Percentiles rank a stretch among this genome's conserved stretches.
These are phyloP conservation scores for Lydus trimaculatus DNA, from an alignment of 2,888 invertebrate species.

Conservation along the genomic window DNA sequence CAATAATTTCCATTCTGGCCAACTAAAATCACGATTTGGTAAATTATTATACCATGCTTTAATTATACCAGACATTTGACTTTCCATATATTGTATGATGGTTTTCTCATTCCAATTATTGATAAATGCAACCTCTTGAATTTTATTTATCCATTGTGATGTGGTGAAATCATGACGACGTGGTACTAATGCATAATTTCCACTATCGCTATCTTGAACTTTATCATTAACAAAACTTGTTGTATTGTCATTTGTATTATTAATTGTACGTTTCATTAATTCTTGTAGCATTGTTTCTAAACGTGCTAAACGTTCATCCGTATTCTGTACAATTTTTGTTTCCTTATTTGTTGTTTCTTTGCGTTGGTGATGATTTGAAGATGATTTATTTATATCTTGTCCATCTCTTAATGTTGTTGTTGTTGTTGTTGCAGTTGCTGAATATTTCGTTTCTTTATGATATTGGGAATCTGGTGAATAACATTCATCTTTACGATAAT, in stretches of 20 bases:
- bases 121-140: conserved; percentile 43
- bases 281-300: conserved; percentile 46
- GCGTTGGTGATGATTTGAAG: conserved; percentile 11
- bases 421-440: neutral
- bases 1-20: conserved; percentile 48
- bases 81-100: conserved; percentile 41
- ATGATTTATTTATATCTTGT: conserved; percentile 28
- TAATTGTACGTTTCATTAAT: conserved; percentile 29
- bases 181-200: conserved; percentile 24
- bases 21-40: conserved; percentile 42
- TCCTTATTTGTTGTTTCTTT: neutral
- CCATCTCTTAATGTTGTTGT: conserved; percentile 6
- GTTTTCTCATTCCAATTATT: conserved; percentile 42
- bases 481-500: neutral
- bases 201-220: neutral
- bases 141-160: conserved; percentile 47
- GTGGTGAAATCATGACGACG: conserved; percentile 42
- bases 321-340: neutral
- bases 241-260: neutral
- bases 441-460: neutral
- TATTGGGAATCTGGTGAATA: neutral
- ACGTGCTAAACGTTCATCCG: conserved; percentile 39
- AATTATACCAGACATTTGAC: conserved; percentile 46
- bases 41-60: conserved; percentile 49
- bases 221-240: neutral